Evolutionary conservation across 2,797 vertebrate species (phyloP).

Genomic region (Alauda arvensis): DNA sequence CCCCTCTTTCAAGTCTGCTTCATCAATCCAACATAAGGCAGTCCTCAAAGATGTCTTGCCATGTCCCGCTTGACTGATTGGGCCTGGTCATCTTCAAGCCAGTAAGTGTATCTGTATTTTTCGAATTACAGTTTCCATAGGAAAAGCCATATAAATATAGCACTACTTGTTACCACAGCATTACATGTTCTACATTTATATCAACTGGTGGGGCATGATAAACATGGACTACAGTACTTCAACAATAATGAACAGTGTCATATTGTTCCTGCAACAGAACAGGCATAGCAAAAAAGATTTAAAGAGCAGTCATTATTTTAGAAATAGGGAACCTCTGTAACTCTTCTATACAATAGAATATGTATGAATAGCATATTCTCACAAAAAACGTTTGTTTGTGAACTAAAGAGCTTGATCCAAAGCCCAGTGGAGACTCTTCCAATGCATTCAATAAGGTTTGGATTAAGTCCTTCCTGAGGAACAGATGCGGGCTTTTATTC

Average conservation of each 20-base stretch:
- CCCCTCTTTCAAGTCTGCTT: conserved; percentile 21
- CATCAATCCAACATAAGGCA: conserved; percentile 16
- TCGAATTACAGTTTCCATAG: not conserved
- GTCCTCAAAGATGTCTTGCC: not conserved
- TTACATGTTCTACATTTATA: not conserved
- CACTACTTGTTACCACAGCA: not conserved
- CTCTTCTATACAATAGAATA: not conserved
- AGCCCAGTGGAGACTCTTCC: conserved; percentile 15
- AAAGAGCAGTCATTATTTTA: conserved; percentile 23
- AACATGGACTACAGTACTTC: not conserved
- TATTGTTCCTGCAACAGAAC: not conserved
- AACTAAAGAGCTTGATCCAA: conserved; percentile 22
- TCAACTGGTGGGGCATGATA: not conserved
- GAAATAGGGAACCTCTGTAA: conserved; percentile 15
- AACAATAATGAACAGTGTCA: not conserved
- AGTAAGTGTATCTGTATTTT: not conserved
- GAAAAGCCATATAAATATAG: not conserved
- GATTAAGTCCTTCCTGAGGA: conserved; percentile 54
- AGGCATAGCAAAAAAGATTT: not conserved
- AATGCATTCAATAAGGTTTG: conserved; percentile 30
- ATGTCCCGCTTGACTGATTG: not conserved
- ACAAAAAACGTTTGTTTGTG: conserved; percentile 44
- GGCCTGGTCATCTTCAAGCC: not conserved
- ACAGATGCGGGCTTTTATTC: conserved; percentile 50
- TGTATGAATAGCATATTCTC: not conserved